Conservation (phyloP, 1,140 invertebrate species). For the Pollicipes pollicipes region DNA sequence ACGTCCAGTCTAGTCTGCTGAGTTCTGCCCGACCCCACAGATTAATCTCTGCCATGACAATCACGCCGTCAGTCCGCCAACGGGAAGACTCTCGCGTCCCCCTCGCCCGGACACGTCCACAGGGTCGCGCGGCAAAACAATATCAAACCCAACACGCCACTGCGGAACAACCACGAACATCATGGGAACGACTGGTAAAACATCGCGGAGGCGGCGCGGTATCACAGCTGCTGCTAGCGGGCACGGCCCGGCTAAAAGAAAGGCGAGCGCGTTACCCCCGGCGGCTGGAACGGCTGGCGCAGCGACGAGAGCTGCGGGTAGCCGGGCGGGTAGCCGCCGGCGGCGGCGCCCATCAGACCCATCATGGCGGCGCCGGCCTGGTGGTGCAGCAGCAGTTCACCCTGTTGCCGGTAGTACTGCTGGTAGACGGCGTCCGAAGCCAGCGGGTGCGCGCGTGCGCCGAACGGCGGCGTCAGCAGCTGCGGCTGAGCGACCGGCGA, state of each 20-base stretch:
- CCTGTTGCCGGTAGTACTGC: constrained; percentile 4
- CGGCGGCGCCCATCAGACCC: constrained; percentile 3
- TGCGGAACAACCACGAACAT: not conserved
- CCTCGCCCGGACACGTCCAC: not conserved
- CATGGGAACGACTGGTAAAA: not conserved
- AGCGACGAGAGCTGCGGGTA: not conserved
- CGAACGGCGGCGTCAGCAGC: not conserved
- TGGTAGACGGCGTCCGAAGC: not conserved
- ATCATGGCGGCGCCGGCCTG: constrained; percentile 2
- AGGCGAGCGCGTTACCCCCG: not conserved
- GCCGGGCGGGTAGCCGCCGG: constrained; percentile 3
- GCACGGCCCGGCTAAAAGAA: not conserved
- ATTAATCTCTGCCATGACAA: not conserved
- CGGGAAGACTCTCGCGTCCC: not conserved
- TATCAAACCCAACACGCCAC: not conserved
- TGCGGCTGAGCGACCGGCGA: not conserved
- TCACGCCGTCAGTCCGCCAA: no score
- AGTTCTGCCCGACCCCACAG: not conserved
- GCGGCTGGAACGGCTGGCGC: constrained; percentile 6
- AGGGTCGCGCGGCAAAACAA: not conserved
- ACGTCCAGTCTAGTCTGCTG: not conserved
- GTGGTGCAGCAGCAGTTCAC: not conserved
- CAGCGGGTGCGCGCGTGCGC: not conserved
- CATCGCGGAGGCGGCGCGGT: not conserved
- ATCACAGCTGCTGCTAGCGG: not conserved